phyloP scores from a whole-genome alignment of 2,113 vertebrate genomes.

The Hippocampus mohnikei region DNA sequence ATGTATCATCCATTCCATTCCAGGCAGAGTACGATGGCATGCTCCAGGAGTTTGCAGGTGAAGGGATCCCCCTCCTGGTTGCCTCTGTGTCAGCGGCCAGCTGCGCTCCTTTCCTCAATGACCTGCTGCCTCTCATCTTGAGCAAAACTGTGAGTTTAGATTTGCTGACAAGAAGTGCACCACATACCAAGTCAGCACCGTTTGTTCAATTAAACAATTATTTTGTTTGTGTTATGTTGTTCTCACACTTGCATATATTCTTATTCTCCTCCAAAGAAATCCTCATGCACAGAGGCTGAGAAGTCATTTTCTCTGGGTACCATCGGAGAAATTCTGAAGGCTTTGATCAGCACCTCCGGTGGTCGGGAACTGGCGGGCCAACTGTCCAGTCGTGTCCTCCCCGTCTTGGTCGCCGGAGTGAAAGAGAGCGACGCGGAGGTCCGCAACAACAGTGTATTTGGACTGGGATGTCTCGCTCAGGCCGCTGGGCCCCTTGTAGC shows the following conservation, averaged over 20 bases:
- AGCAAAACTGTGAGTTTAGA: conserved; percentile 74
- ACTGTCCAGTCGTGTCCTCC: conserved; percentile 78
- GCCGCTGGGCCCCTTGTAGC: conserved; percentile 72
- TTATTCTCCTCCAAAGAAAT: conserved; percentile 68
- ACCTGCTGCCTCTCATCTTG: conserved; percentile 82
- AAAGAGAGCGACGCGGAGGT: conserved; percentile 79
- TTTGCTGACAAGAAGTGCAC: neutral
- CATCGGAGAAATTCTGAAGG: conserved; percentile 77
- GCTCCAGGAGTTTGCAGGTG: conserved; percentile 84
- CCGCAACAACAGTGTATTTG: conserved; percentile 84
- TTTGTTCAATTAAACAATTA: no score
- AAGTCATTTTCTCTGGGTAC: conserved; percentile 84
- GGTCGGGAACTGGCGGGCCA: conserved; percentile 61
- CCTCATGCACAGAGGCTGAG: conserved; percentile 78
- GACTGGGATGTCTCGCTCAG: conserved; percentile 81
- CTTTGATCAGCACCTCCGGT: conserved; percentile 59
- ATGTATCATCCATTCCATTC: neutral
- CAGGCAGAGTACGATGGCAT: conserved; percentile 86
- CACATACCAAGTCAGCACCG: no score
- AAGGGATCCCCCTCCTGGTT: conserved; percentile 80
- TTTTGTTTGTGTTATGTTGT: neutral
- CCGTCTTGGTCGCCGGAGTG: conserved; percentile 69
- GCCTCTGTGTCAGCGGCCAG: conserved; percentile 72
- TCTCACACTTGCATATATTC: neutral
- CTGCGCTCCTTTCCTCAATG: conserved; percentile 80